Percentiles rank a stretch among this genome's conserved stretches.
Evolutionary conservation across 2,888 invertebrate genomes (phyloP).

Genomic region (Melanchra persicariae): DNA sequence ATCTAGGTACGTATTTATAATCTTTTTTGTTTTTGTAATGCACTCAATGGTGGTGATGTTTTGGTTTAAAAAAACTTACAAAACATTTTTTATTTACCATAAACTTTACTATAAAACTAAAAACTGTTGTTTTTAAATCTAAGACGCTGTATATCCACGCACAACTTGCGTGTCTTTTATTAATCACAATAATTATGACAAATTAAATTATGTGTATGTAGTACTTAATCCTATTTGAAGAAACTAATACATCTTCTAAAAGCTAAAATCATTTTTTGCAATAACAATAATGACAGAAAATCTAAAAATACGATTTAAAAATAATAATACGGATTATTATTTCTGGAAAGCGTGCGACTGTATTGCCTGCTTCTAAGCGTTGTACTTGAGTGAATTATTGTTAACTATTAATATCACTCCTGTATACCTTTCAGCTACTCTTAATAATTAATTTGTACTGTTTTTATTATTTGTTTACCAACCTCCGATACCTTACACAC

Average conservation of each 20-base stretch:
- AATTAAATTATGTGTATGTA: background rate
- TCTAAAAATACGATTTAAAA: constrained; percentile 50
- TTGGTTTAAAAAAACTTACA: background rate
- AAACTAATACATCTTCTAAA: background rate
- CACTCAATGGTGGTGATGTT: constrained; percentile 43
- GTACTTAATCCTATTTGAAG: background rate
- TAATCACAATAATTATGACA: background rate
- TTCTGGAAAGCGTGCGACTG: constrained; percentile 83
- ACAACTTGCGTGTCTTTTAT: background rate
- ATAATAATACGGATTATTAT: constrained; percentile 58
- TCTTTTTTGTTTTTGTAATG: constrained; percentile 47
- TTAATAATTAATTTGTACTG: constrained; percentile 90
- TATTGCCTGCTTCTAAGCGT: constrained; percentile 79
- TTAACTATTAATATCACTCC: constrained; percentile 75
- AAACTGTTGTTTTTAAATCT: background rate
- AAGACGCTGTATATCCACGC: background rate
- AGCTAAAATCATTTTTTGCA: constrained; percentile 59
- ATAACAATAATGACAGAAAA: constrained; percentile 56
- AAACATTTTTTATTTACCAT: background rate
- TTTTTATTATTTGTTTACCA: constrained; percentile 81
- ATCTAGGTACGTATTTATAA: constrained; percentile 23
- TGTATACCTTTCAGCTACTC: constrained; percentile 78
- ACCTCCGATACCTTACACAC: constrained; percentile 81
- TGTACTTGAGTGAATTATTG: constrained; percentile 85
- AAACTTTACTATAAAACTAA: background rate